A percentile compares a stretch with the other conserved stretches of the same genome.
phyloP scores from a whole-genome alignment of 2,888 invertebrate genomes.

The Trilocha varians region DNA sequence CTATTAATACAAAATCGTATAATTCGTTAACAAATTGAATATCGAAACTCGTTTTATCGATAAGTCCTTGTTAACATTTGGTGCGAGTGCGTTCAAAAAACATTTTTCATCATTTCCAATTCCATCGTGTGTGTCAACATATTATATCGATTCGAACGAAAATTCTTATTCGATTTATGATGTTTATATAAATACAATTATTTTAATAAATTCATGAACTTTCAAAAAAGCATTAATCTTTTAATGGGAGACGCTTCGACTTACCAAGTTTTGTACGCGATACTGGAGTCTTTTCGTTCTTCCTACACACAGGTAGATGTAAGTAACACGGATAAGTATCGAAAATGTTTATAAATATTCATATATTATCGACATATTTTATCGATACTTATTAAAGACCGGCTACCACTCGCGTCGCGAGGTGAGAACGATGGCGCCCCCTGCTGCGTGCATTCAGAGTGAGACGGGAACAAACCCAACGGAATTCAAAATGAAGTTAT shows the following conservation, averaged over 20 bases:
- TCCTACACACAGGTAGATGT: slow-evolving; percentile 19
- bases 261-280: slow-evolving; percentile 10
- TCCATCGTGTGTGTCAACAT: too few relatives aligned
- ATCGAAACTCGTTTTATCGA: slow-evolving; percentile 42
- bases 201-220: neutral
- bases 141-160: neutral
- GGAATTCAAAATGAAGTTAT: slow-evolving; percentile 71
- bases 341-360: slow-evolving; percentile 70
- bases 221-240: slow-evolving; percentile 14
- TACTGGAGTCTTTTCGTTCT: slow-evolving; percentile 10
- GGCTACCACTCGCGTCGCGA: slow-evolving; percentile 72
- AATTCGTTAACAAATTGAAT: slow-evolving; percentile 55
- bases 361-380: slow-evolving; percentile 69
- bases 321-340: slow-evolving; percentile 35
- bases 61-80: slow-evolving; percentile 33
- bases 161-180: neutral
- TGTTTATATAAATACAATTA: neutral
- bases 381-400: slow-evolving; percentile 72
- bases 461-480: slow-evolving; percentile 62
- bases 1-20: slow-evolving; percentile 57
- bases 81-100: slow-evolving; percentile 37
- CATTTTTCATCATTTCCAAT: slow-evolving; percentile 44
- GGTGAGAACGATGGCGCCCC: slow-evolving; percentile 72
- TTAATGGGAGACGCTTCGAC: slow-evolving; percentile 14
- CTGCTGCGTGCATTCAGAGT: slow-evolving; percentile 62